These are phyloP conservation scores for Drosophila ambigua DNA, from an alignment of 1,140 invertebrate species.

Conservation along the genomic window DNA sequence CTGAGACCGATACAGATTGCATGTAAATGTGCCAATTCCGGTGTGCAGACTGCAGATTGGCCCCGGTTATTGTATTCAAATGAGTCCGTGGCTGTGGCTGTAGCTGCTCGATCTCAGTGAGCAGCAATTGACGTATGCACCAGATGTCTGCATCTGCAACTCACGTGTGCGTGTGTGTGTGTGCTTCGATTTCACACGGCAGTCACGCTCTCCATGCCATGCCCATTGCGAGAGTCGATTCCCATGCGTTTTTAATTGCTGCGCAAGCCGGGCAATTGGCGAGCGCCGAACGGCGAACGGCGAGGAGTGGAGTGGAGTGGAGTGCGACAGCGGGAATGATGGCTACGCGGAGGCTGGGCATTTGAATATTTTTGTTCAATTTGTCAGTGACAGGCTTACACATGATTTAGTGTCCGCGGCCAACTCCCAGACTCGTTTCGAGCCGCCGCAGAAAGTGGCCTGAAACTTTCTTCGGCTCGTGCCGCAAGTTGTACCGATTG, in stretches of 20 bases:
- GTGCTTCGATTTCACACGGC: slow-evolving; percentile 51
- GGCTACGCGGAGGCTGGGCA: slow-evolving; percentile 4
- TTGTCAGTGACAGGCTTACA: slow-evolving; percentile 17
- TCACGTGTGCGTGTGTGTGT: slow-evolving; percentile 16
- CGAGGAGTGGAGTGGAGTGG: slow-evolving; percentile 33
- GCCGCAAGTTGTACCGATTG: slow-evolving; percentile 9
- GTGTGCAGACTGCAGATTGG: slow-evolving; percentile 40
- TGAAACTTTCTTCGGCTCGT: slow-evolving; percentile 62
- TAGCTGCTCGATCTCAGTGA: background rate
- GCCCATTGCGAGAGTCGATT: slow-evolving; percentile 18
- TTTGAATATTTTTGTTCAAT: slow-evolving; percentile 42
- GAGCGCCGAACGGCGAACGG: background rate
- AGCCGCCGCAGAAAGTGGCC: slow-evolving; percentile 24
- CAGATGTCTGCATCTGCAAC: slow-evolving; percentile 38
- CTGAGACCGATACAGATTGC: slow-evolving; percentile 24
- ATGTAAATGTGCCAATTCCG: slow-evolving; percentile 52
- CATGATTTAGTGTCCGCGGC: slow-evolving; percentile 22
- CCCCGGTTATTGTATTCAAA: slow-evolving; percentile 69
- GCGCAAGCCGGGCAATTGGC: slow-evolving; percentile 12
- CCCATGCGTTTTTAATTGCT: slow-evolving; percentile 30
- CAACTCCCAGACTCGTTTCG: slow-evolving; percentile 41
- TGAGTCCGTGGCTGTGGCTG: slow-evolving; percentile 29
- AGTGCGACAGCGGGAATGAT: slow-evolving; percentile 18
- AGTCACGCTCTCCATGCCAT: slow-evolving; percentile 29
- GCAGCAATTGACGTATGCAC: slow-evolving; percentile 39